These are phyloP conservation scores for Sylvicapra grimmia DNA, from an alignment of 2,113 vertebrate genomes.

Conservation along the genomic window DNA sequence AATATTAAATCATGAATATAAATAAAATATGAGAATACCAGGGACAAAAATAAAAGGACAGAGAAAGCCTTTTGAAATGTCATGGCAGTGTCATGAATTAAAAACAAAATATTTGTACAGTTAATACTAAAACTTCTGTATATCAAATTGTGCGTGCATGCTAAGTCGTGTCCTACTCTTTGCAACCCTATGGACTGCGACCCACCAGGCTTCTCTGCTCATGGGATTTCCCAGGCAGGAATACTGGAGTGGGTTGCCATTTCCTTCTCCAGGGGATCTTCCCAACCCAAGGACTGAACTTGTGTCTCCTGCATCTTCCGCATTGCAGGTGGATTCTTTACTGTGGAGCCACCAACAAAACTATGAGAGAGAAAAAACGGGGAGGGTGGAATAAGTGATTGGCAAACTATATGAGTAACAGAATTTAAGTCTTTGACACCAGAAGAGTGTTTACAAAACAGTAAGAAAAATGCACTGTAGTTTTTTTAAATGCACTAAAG, in stretches of 20 bases:
- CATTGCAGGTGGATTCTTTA: background rate
- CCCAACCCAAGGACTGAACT: background rate
- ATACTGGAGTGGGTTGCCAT: background rate
- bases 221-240: background rate
- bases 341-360: background rate
- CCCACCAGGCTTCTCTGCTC: background rate
- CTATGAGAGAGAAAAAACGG: background rate
- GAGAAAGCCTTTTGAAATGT: background rate
- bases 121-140: background rate
- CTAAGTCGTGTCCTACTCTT: background rate
- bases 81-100: background rate
- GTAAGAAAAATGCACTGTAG: background rate
- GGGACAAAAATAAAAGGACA: background rate
- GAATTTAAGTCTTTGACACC: background rate
- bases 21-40: background rate
- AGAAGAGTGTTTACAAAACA: background rate
- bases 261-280: background rate
- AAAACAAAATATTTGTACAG: background rate
- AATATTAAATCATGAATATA: background rate
- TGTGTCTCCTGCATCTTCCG: background rate
- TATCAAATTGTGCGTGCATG: background rate
- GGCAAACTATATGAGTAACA: background rate
- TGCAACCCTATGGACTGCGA: background rate
- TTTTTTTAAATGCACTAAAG: background rate
- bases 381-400: background rate